Base-by-base conservation (phyloP, 1,140 invertebrate species). In the Ganaspis sp. region DNA sequence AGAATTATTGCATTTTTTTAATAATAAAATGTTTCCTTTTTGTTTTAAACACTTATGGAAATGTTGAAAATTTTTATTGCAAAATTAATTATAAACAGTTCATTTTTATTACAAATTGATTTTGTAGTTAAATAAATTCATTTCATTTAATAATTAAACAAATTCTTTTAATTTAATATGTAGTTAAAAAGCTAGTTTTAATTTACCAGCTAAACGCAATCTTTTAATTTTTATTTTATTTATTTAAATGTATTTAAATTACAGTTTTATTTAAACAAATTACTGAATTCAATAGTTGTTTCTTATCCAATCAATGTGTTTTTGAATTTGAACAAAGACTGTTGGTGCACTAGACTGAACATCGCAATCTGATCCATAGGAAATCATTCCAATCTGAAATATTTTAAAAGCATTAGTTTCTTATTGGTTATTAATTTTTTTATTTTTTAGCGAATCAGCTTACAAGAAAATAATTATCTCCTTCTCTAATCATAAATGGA, bases 371-470 rank as follows among this genome's bases (percentile, higher is more conserved):
- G 83, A 81, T 40, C 86, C 82, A 19, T 85, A 85, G 6, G 86
- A 88, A 73, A 88, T 75, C 26, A 87, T 80, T 70, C 85, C 85
- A 58, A 87, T 79, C 86, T 88, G 58, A 69, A 77, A 75, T 37
- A 70, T 73, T 73, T 38, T 23, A 64, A 34, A n/a, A 45, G 34
- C 15, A 71, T 49, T 23, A 70, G 54, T 54, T 71, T 42, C 49
- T 4, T 54, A n/a, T 29, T 11, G 73, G 70, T 49, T 1, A 26
- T 29, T 5, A 64, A 15, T 29, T 15, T 29, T 64, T 64, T 29
- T 34, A 15, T 23, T 9, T 15, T 15, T 23, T 21, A 26, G 40
- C 40, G 9, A 15, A 74, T 42, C 69, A 77, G 49, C 17, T 74
- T 82, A 87, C 87, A 81, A 87, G 45, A 75, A 82, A 82, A 70